Conservation (phyloP, 1,140 invertebrate genomes). For the Leptinotarsa undecemlineata region DNA sequence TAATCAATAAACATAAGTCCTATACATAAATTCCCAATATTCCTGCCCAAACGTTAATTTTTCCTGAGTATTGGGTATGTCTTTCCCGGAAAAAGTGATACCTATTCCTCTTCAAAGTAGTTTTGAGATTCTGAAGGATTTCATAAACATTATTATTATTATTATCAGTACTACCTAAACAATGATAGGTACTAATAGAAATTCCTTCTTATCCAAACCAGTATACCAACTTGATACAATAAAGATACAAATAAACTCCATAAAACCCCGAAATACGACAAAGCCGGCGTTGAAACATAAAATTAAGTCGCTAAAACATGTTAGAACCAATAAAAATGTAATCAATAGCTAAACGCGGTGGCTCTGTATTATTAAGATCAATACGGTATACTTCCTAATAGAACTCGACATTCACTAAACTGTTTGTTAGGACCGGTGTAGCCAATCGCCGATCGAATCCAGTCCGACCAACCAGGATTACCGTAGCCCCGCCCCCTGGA, state of each 20-base stretch:
- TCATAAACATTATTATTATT: no score
- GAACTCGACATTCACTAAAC: slow-evolving; percentile 51
- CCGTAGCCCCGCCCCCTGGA: slow-evolving; percentile 4
- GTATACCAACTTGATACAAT: slow-evolving; percentile 6
- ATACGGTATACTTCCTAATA: slow-evolving; percentile 49
- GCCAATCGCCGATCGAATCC: slow-evolving; percentile 49
- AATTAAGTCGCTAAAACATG: slow-evolving; percentile 47
- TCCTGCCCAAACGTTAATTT: no score
- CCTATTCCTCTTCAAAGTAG: no score
- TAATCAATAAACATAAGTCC: no score
- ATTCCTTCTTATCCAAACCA: neutral
- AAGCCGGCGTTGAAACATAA: slow-evolving; percentile 32
- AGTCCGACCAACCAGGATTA: slow-evolving; percentile 37
- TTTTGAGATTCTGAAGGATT: no score
- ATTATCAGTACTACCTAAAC: no score
- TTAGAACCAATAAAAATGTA: slow-evolving; percentile 47
- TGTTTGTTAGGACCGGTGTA: slow-evolving; percentile 48
- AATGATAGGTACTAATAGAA: neutral
- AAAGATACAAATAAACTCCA: slow-evolving; percentile 4
- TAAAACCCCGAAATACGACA: slow-evolving; percentile 19
- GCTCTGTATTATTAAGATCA: slow-evolving; percentile 42
- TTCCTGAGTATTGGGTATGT: no score
- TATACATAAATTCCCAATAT: no score
- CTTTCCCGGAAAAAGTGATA: no score
- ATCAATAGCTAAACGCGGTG: slow-evolving; percentile 41